Base-by-base conservation (phyloP, 2,797 vertebrate genomes). In the Muscicapa striata region DNA sequence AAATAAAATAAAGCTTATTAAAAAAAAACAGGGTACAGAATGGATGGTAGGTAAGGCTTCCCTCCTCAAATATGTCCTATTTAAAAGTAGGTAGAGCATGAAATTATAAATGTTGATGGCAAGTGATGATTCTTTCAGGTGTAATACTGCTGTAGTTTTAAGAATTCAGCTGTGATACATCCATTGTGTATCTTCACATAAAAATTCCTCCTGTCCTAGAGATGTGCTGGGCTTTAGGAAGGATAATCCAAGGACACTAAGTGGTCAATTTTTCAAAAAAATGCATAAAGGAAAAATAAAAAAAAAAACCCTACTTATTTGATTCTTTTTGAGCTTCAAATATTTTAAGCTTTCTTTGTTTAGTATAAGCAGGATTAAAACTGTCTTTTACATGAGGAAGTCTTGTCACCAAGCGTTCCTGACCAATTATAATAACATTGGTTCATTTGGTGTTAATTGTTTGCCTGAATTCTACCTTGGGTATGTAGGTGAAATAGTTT, bases 281-380 rank as follows among this genome's bases (percentile, higher is more conserved):
- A 1, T 15, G 4, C 14, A 6, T 57, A 41, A 72, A 20, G 24
- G 5, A 49, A 74, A 63, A 69, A 11, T 4, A 32, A 38, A 2
- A 11, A 27, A 38, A 40, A 30, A 22, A 0, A 3, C 3, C 8
- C n/a, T 24, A 8, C 8, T 62, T 4, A 5, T 4, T 36, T 34
- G 21, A 9, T 84, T 84, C 12, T 13, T 81, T 70, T 68, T 68
- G 32, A 12, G 7, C 18, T 90, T 82, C 32, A 62, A 57, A 40
- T 54, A 62, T 34, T 48, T 5, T 7, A 41, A 51, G 10, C 5
- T 59, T 64, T 22, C 19, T 59, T 81, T 43, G 3, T 73, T 59
- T 24, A 19, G 0, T 64, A 30, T 38, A 30, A 55, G 41, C 17
- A 57, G 34, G 9, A 68, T 27, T 74, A 48, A 83, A 79, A 5